Evolutionary conservation across 2,113 vertebrate species (phyloP), one percentile per base, ranked within the genome.

Genomic region (Notechis scutatus): DNA sequence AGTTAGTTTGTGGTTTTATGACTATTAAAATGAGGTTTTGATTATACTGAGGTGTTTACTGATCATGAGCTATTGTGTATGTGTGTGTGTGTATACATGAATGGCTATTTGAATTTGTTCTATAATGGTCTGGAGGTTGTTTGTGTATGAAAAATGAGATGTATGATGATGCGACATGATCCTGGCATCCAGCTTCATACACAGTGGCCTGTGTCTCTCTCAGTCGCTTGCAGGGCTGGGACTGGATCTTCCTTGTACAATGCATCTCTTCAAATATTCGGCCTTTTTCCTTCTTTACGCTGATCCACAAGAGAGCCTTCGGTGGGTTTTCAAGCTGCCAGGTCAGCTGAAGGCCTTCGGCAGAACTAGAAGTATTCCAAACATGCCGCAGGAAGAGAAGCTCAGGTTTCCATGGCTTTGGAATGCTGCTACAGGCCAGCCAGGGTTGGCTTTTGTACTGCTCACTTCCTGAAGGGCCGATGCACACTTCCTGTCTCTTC

Each of bases 381-480:
- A 95, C 96, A 96, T 29, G 21, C 91, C 0, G 91, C 97, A 97
- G 97, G 97, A 97, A 97, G 95, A 55, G 0, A 92, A 95, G 94
- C 95, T 97, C 45, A 42, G 91, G 89, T 96, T 97, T 97, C 97
- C 97, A 97, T 93, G 0, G 0, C 2, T 8, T 93, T 95, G 95
- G 96, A 97, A 97, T 96, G 95, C 95, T 88, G 95, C 95, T 94
- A 94, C 74, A 12, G 94, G 55, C 6, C 9, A 45, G 87, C 85
- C 85, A 92, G 92, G 64, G 85, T 92, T 52, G 91, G 74, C 91
- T 95, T 91, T 92, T 95, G 59, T 54, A 93, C 93, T 0, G 96
- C 95, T 95, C 93, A 95, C 97, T 98, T 98, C 98, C 98, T 98
- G 97, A 94, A 94, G 96, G 90, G 89, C 89, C 54, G 91, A 92